Evolutionary conservation across 2,113 vertebrate genomes (phyloP), one percentile per base, ranked within the genome.

Genomic region (Misgurnus anguillicaudatus): DNA sequence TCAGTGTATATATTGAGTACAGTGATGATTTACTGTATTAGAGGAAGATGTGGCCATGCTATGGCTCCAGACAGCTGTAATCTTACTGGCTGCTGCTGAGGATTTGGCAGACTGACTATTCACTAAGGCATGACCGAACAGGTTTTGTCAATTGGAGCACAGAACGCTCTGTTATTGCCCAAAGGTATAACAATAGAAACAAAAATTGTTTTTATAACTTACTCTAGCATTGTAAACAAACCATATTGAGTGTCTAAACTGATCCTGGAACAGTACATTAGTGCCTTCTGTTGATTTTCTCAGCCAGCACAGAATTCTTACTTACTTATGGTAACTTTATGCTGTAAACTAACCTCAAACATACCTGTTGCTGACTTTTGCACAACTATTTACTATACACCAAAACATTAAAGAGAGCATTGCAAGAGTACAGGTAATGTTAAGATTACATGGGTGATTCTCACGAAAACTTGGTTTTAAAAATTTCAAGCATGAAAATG

Each of bases 51-150:
- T 71, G 38, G 11, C 16, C 5, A 19, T 47, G 60, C 61, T 57
- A 21, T 53, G 64, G 77, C 81, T 55, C 70, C 42, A 64, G 80
- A 86, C 72, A 78, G 39, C 67, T 77, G 64, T 79, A 82, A 81
- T 86, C 66, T 79, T 39, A 61, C 64, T 78, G 81, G 66, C 73
- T 79, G 74, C 60, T n/a, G 24, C 55, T 57, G 31, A 68, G 84
- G 78, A 82, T 83, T 90, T 86, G 78, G 83, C 82, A 85, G 83
- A 85, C 83, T 79, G 80, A 73, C 77, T 78, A 83, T 77, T 71
- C 82, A 80, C 57, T 83, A 41, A 83, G 87, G 85, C 89, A 84
- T 86, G 87, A 87, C 58, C 36, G 65, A 73, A 85, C 88, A 88
- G 75, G 86, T 82, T 83, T 78, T 61, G 78, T 75, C 63, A 65